Percentiles rank a stretch among this genome's conserved stretches.
Conservation (phyloP, 2,888 invertebrate species). For the Oegoconia quadripuncta region DNA sequence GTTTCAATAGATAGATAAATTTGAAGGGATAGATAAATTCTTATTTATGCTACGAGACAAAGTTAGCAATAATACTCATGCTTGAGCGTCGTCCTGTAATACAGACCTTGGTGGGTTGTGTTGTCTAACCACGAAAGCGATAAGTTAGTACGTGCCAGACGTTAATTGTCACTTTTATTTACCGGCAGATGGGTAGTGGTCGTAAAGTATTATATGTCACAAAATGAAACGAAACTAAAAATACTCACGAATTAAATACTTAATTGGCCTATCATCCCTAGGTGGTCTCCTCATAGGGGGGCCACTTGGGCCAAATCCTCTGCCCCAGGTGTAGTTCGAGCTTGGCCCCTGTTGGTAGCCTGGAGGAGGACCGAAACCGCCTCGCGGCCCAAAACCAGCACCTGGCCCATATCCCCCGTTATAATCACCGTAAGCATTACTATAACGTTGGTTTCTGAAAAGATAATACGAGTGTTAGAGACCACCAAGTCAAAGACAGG, state of each 20-base stretch:
- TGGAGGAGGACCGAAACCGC: constrained; percentile 20
- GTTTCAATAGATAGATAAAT: too few species aligned
- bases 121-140: too few species aligned
- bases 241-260: constrained; percentile 46
- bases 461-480: too few species aligned
- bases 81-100: too few species aligned
- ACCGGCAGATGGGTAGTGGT: too few species aligned
- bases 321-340: constrained; percentile 15
- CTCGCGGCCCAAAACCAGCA: constrained; percentile 18
- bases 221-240: constrained; percentile 3
- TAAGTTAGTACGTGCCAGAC: too few species aligned
- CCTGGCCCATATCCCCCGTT: constrained; percentile 45
- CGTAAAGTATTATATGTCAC: background rate
- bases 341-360: constrained; percentile 4
- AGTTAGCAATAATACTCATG: too few species aligned
- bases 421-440: constrained; percentile 52
- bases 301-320: constrained; percentile 40
- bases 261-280: constrained; percentile 21
- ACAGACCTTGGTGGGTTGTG: too few species aligned
- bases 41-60: too few species aligned
- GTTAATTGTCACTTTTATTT: background rate
- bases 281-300: constrained; percentile 22
- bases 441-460: constrained; percentile 43
- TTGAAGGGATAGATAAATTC: too few species aligned
- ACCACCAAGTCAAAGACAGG: too few species aligned